Evolutionary conservation across 2,888 invertebrate species (phyloP), one percentile per base, ranked within the genome.

Genomic region (Nomada lathburiana): DNA sequence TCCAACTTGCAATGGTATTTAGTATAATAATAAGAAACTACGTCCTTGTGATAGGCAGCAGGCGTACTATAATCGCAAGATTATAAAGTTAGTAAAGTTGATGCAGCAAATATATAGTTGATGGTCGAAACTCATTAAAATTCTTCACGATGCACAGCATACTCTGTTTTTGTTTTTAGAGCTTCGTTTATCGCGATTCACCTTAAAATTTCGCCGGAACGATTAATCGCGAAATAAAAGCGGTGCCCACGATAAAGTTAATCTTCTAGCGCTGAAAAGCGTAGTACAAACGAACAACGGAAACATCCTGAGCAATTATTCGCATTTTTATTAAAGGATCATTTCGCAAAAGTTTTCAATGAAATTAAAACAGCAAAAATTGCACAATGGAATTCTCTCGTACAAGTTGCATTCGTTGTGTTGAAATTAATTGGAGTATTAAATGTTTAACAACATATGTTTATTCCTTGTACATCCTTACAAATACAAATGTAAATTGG

Each of bases 121-220:
- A 36, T 36, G 36, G 36, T 36, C 36, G 36, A 36, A 36, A 9
- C 36, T 36, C 36, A 36, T 36, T 36, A 36, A 36, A 36, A 36
- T 36, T 36, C 36, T 36, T 5, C 36, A 36, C 36, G 36, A 5
- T 36, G 36, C 36, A 36, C 36, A 11, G 23, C n/a, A 18, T 29
- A 23, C 64, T 42, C 59, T 77, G 74, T 74, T 74, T 67, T 77
- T 74, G 77, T 77, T 77, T 47, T 16, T 77, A 77, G 63, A 76
- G 68, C 68, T 76, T 68, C 69, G 70, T 76, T 80, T 70, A 65
- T 77, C 64, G 57, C 70, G 44, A 65, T 60, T 57, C 36, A 5
- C 52, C 64, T 70, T 29, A 53, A 63, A 69, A 65, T 20, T 76
- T 65, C 65, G 13, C 68, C 55, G 68, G 29, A 68, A 23, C 76